Evolutionary conservation across 2,888 invertebrate species (phyloP).

Genomic region (Ormyrus labotus): DNA sequence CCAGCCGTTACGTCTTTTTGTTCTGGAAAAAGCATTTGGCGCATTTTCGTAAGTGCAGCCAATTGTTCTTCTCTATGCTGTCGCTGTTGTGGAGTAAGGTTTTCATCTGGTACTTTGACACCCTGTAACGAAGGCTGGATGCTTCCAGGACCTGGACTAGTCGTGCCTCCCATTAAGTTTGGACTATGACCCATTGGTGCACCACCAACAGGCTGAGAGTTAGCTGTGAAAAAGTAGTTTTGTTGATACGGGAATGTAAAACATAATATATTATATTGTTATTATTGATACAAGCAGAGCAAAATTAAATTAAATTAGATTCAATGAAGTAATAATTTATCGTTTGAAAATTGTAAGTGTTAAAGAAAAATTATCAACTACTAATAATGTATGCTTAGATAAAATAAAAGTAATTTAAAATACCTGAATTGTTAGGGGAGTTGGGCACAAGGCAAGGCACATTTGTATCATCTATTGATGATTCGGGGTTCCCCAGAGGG

Average conservation of each 20-base stretch:
- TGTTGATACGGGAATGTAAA: background rate
- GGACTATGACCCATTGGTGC: constrained; percentile 74
- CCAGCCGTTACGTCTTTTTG: constrained; percentile 75
- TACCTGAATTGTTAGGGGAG: constrained; percentile 74
- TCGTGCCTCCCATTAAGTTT: constrained; percentile 73
- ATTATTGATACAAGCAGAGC: too few species aligned
- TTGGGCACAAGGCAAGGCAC: constrained; percentile 76
- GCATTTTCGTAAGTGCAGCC: constrained; percentile 93
- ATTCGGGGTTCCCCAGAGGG: constrained; percentile 73
- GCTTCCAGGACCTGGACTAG: constrained; percentile 78
- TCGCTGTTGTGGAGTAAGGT: constrained; percentile 95
- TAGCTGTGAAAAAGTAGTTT: constrained; percentile 62
- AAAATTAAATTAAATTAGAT: too few species aligned
- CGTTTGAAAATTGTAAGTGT: too few species aligned
- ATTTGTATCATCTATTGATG: constrained; percentile 73
- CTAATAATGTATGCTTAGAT: too few species aligned
- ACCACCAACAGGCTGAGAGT: constrained; percentile 71
- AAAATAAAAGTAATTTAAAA: background rate
- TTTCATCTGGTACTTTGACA: constrained; percentile 96
- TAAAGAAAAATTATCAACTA: too few species aligned
- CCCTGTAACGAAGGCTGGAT: constrained; percentile 82
- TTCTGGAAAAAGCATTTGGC: constrained; percentile 94
- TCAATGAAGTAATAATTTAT: too few species aligned
- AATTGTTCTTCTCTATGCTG: constrained; percentile 95
- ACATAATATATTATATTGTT: background rate